Base-by-base conservation (phyloP, 2,113 vertebrate species). In the Notarius quadriscutis region DNA sequence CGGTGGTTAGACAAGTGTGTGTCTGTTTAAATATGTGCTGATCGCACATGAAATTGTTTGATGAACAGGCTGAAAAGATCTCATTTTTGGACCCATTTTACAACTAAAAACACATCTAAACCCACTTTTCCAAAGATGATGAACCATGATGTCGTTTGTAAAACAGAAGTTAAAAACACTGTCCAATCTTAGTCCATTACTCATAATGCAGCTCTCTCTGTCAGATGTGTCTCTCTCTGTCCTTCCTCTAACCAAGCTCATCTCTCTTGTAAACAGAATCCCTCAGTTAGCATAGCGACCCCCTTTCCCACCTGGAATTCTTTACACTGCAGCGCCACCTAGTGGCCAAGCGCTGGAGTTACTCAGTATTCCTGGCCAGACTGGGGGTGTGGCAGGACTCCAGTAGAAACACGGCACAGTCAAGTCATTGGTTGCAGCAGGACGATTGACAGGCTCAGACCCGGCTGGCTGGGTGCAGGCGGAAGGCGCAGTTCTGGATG, bases 301-400 rank as follows among this genome's bases (percentile, higher is more conserved):
- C 92, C 91, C 89, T 89, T 87, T 92, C 93, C 90, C 93, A 91
- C 92, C 93, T 92, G 90, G 86, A 81, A 91, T 90, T 91, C 89
- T 86, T 92, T 91, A 93, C 90, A 91, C 91, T 88, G 93, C 90
- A 88, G 92, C 92, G 91, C 94, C 93, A 93, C 94, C 95, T 94
- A 91, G 92, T 95, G 95, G 93, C 84, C 55, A 92, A 90, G 92
- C 89, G 90, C 91, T 93, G 93, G 93, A 95, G 93, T 88, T 90
- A 93, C 92, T 89, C 90, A 87, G 92, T 94, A 92, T 93, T 94
- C 94, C 93, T 89, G 92, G 94, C 94, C 94, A 93, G 91, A 93
- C 88, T 92, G 92, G 92, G 91, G 90, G 92, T 90, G 88, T 86
- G 89, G 90, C 91, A 92, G 92, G 90, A 93, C 94, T 94, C 91